These are phyloP conservation scores for Vidua macroura DNA, from an alignment of 2,113 vertebrate genomes.

Conservation along the genomic window DNA sequence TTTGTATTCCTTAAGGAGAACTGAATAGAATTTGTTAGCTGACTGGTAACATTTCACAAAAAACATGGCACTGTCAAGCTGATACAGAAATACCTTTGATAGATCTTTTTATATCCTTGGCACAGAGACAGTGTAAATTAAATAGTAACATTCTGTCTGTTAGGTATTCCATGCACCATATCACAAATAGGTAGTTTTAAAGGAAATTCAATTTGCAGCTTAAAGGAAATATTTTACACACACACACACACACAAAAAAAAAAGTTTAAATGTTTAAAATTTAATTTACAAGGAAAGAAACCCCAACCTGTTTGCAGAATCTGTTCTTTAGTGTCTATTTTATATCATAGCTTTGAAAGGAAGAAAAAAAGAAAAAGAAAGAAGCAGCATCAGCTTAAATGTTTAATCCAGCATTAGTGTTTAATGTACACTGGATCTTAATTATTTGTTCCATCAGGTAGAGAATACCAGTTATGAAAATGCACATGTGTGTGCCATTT, in stretches of 20 bases:
- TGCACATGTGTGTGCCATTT: neutral
- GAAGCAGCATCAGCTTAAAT: neutral
- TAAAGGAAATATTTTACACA: neutral
- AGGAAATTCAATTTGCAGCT: neutral
- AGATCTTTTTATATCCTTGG: neutral
- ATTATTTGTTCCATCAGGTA: neutral
- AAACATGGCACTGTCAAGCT: neutral
- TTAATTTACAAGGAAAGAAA: neutral
- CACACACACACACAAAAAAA: neutral
- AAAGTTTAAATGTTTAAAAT: neutral
- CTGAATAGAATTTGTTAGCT: neutral
- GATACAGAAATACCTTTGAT: neutral
- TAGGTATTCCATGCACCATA: neutral
- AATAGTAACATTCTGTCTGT: neutral
- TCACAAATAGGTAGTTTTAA: neutral
- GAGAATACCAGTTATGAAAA: neutral
- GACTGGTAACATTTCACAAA: neutral
- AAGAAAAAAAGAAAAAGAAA: neutral
- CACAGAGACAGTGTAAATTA: conserved; percentile 21
- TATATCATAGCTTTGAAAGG: neutral
- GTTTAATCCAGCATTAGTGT: neutral
- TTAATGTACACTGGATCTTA: neutral
- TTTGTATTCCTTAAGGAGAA: neutral
- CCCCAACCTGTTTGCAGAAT: neutral
- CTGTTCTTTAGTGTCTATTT: neutral